phyloP scores from a whole-genome alignment of 64 coral and sea anemone genomes.

The Dendronephthya gigantea region DNA sequence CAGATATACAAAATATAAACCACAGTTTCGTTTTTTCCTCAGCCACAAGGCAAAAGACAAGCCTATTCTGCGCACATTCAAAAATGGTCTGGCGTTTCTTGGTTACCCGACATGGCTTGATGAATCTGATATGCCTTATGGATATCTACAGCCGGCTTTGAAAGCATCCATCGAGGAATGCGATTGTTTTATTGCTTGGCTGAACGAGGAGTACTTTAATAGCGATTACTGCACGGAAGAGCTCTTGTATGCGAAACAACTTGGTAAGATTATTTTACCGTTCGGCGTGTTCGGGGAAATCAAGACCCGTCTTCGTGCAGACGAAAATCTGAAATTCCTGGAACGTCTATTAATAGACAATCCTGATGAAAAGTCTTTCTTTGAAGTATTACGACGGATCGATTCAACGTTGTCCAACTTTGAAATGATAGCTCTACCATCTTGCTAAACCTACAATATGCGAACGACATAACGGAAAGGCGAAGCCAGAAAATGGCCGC shows the following conservation, averaged over 20 bases:
- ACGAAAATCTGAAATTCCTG: slow-evolving; percentile 47
- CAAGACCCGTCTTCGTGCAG: slow-evolving; percentile 5
- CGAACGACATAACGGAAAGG: too few relatives aligned
- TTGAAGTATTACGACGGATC: slow-evolving; percentile 60
- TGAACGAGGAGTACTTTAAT: slow-evolving; percentile 57
- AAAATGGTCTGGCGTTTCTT: slow-evolving; percentile 57
- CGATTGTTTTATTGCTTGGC: slow-evolving; percentile 67
- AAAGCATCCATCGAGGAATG: slow-evolving; percentile 49
- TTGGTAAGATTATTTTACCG: slow-evolving; percentile 52
- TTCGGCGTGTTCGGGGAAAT: slow-evolving; percentile 49
- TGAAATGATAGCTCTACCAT: slow-evolving; percentile 7
- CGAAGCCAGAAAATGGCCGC: too few relatives aligned
- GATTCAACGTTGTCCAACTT: slow-evolving; percentile 59
- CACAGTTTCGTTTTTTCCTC: slow-evolving; percentile 71
- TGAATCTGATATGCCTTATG: slow-evolving; percentile 36
- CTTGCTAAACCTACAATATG: background rate
- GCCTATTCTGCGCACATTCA: slow-evolving; percentile 61
- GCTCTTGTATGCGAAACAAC: slow-evolving; percentile 39
- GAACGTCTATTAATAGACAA: slow-evolving; percentile 22
- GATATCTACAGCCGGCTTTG: background rate
- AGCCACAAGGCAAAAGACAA: slow-evolving; percentile 77
- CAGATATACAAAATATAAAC: slow-evolving; percentile 53
- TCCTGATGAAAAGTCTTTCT: slow-evolving; percentile 48
- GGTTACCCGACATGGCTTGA: slow-evolving; percentile 69
- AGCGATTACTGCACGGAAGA: slow-evolving; percentile 63